Evolutionary conservation across 2,888 invertebrate genomes (phyloP).

Genomic region (Tachina lurida): DNA sequence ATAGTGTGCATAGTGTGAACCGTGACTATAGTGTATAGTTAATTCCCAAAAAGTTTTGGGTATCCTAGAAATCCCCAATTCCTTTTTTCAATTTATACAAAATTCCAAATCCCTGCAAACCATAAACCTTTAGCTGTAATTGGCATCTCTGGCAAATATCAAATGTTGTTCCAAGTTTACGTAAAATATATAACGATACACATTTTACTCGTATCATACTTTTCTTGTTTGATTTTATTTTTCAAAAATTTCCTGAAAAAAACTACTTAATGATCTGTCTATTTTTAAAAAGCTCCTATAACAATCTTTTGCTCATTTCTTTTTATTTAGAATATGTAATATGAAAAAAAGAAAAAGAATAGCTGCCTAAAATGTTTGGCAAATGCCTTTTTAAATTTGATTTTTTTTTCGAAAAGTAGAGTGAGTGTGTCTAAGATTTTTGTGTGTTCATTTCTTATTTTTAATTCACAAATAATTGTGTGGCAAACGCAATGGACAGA

Average conservation of each 20-base stretch:
- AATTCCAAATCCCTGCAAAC: background rate
- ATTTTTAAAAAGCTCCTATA: constrained; percentile 56
- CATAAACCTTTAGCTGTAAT: background rate
- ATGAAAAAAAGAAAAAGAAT: background rate
- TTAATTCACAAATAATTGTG: constrained; percentile 56
- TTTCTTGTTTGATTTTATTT: background rate
- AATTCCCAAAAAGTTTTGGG: too few species aligned
- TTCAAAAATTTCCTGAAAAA: constrained; percentile 11
- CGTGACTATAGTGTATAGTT: too few species aligned
- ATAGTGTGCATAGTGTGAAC: too few species aligned
- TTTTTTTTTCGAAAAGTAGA: constrained; percentile 6
- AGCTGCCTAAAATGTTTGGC: constrained; percentile 34
- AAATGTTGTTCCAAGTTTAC: constrained; percentile 27
- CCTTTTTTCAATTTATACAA: too few species aligned
- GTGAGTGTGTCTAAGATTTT: constrained; percentile 36
- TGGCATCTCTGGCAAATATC: constrained; percentile 4
- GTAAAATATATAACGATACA: background rate
- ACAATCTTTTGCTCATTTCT: constrained; percentile 46
- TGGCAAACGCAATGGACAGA: constrained; percentile 33
- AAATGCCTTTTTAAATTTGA: constrained; percentile 49
- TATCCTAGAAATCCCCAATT: too few species aligned
- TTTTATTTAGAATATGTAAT: background rate
- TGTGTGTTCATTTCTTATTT: constrained; percentile 58
- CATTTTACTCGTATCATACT: background rate
- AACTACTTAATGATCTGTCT: constrained; percentile 54